Base-by-base conservation (phyloP, 2,888 invertebrate species). In the Idaea straminata region DNA sequence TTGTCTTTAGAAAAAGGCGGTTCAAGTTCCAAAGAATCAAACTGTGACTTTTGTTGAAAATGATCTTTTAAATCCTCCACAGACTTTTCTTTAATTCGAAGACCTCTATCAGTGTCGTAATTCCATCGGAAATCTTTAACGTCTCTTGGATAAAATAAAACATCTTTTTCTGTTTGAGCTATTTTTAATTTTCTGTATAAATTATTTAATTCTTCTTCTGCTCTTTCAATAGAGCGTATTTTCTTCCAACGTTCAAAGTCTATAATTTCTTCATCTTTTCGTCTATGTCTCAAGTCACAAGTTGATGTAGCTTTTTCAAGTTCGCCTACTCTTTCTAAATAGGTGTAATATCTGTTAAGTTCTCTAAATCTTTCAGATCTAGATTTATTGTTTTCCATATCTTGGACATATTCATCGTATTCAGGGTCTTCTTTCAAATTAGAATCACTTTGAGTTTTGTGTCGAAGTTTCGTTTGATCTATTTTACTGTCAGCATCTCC, bases 171-270 rank as follows among this genome's bases (percentile, higher is more conserved):
- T 73, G 94, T 95, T 85, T 98, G 97, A 59, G 96, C 96, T 59
- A 94, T 91, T 83, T 95, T 96, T 34, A 98, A 91, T 83, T 97
- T 97, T 16, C 93, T 92, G 72, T 97, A 96, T 10, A 98, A 89
- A 72, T 94, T 94, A 72, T 96, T 95, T 66, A 98, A 87, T 86
- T 98, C 98, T 74, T 95, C 95, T 83, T 97, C 97, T 0, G 97
- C 97, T 72, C 95, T 94, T 85, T 97, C 97, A 72, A 96, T 95
- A 5, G 94, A 94, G 64, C 97, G 93, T 34, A 97, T 94, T 84
- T 95, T 95, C 81, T 95, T 96, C 98, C 98, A 98, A 66, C 97
- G 94, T 72, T 98, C 97, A 81, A 96, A 98, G 87, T 97, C 97
- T 69, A 97, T 95, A 10, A 97, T 95, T 83, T 97, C 97, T 76